Evolutionary conservation across 2,888 invertebrate species (phyloP), one percentile per base, ranked within the genome.

Genomic region (Slavum lentiscoides): DNA sequence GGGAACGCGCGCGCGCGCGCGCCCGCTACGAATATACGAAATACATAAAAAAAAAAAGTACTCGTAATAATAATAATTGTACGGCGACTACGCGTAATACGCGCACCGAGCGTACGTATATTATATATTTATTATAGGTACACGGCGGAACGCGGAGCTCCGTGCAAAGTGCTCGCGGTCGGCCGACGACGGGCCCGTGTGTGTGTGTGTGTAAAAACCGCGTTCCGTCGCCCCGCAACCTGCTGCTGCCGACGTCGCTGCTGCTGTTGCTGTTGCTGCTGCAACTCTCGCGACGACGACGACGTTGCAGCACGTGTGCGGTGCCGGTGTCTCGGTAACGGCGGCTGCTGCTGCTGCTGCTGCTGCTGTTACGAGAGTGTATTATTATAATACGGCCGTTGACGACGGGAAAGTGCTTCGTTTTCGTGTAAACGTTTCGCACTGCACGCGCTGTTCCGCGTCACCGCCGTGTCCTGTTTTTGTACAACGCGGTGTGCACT

Each of bases 361-460:
- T 43, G 43, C 43, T 43, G 43, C 11, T 43, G 43, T 11, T 43
- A 11, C 43, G 7, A 11, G 7, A 7, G 7, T 43, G 1, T 30
- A 30, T 30, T 30, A 30, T 30, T 30, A 30, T 30, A n/a, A 30
- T 30, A 30, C 30, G 30, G 30, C 30, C 30, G 30, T 30, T 30
- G 30, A 30, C 30, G 49, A 49, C 15, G 49, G 49, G 13, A 49
- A 49, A 49, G 49, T 13, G 49, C 49, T 9, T 49, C 49, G 49
- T 49, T 13, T 2, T 43, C 43, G 43, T 11, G 49, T 49, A 49
- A 49, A 49, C 49, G 80, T 80, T 80, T 80, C 49, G 49, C 49
- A 43, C 30, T 30, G 43, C 43, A 9, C 69, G 70, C 80, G 23
- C 80, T 72, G 80, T 80, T 80, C 64, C 80, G 64, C 80, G 80